These are phyloP conservation scores for Rhopilema esculentum DNA, from an alignment of 30 jellyfish, hydroid and myxozoan species.

Conservation along the genomic window DNA sequence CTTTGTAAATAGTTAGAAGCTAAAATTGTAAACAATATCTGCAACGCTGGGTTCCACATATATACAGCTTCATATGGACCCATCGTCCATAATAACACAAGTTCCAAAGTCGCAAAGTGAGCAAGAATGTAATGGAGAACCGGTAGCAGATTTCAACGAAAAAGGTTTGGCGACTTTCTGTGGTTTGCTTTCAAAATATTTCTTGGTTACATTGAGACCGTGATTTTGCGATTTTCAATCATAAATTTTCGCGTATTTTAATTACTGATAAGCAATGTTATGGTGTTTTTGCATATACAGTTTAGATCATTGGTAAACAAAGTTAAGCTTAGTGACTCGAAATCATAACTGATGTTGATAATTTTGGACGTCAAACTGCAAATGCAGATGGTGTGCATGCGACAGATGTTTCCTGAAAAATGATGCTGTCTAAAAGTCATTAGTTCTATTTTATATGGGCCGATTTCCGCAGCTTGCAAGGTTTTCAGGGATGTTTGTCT, in stretches of 20 bases:
- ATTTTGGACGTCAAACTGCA: background rate
- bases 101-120: slow-evolving; percentile 85
- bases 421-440: background rate
- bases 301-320: background rate
- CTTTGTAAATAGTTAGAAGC: background rate
- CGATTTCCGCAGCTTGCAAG: background rate
- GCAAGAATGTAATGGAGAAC: slow-evolving; percentile 88
- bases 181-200: background rate
- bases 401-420: background rate
- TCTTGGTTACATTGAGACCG: background rate
- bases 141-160: slow-evolving; percentile 89
- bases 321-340: background rate
- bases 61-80: slow-evolving; percentile 93
- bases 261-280: background rate
- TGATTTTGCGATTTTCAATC: background rate
- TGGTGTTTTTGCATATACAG: background rate
- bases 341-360: background rate
- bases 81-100: slow-evolving; percentile 97
- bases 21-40: background rate
- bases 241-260: background rate
- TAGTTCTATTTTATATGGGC: background rate
- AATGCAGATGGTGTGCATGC: background rate
- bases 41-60: slow-evolving; percentile 91
- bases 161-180: slow-evolving; percentile 67
- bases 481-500: background rate